Percentiles rank a stretch among this genome's conserved stretches.
Evolutionary conservation across 1,140 invertebrate genomes (phyloP).

Genomic region (Parapsyche elsis): DNA sequence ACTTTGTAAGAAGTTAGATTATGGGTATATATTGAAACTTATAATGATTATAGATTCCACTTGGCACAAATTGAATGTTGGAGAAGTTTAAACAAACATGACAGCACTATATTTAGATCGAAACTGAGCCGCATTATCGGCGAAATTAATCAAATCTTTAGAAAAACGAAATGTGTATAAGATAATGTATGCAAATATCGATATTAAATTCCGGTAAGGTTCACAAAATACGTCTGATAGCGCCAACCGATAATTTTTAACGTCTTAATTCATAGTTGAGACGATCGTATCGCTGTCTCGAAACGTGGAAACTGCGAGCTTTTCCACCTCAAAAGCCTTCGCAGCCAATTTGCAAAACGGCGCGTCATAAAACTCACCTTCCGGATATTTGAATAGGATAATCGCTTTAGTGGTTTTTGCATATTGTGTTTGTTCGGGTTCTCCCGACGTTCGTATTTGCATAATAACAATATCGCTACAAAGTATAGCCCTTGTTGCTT

Average conservation of each 20-base stretch:
- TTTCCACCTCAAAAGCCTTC: background rate
- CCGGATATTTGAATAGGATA: constrained; percentile 53
- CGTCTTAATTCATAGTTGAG: constrained; percentile 31
- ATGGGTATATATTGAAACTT: no score
- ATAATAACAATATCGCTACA: constrained; percentile 37
- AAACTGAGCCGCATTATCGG: background rate
- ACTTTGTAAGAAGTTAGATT: no score
- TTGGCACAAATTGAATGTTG: no score
- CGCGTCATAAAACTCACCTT: constrained; percentile 43
- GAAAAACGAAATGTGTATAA: background rate
- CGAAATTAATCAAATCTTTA: background rate
- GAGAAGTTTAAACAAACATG: no score
- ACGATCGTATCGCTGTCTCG: background rate
- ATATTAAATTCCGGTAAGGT: constrained; percentile 14
- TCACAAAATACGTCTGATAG: no score
- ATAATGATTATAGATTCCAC: no score
- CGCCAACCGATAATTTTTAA: constrained; percentile 28
- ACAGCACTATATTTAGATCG: no score
- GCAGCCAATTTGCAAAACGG: background rate
- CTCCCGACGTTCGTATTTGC: constrained; percentile 38
- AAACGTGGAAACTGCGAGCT: background rate
- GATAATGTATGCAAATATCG: background rate
- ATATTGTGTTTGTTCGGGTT: constrained; percentile 34
- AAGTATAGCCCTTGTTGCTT: constrained; percentile 40
- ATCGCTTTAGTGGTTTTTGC: constrained; percentile 17